Evolutionary conservation across 2,113 vertebrate genomes (phyloP).

Genomic region (Lagopus muta): DNA sequence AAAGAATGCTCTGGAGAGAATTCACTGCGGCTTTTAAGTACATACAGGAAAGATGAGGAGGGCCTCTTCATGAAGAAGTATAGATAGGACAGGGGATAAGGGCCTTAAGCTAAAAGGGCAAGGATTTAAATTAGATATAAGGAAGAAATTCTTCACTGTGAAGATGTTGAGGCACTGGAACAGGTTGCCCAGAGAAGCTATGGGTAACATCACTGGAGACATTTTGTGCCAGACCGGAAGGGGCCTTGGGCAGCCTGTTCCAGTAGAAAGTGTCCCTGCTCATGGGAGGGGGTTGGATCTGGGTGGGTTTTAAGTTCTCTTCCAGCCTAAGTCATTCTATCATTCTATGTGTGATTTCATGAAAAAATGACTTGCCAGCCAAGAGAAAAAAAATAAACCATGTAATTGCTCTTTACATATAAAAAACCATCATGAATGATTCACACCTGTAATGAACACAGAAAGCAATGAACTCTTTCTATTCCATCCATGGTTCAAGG

Average conservation of each 20-base stretch:
- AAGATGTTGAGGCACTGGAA: not conserved
- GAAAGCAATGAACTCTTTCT: not conserved
- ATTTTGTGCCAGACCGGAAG: not conserved
- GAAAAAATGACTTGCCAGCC: not conserved
- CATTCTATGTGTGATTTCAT: not conserved
- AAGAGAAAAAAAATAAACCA: not conserved
- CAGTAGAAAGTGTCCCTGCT: not conserved
- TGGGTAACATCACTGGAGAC: not conserved
- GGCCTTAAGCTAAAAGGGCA: not conserved
- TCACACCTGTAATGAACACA: not conserved
- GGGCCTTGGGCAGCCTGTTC: not conserved
- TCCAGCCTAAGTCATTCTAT: not conserved
- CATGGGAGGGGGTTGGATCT: not conserved
- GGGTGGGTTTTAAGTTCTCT: not conserved
- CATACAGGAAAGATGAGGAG: not conserved
- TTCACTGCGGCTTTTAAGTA: too few relatives aligned
- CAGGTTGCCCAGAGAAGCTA: not conserved
- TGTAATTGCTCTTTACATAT: not conserved
- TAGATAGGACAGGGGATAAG: not conserved
- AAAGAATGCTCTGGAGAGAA: too few relatives aligned
- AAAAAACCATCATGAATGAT: not conserved
- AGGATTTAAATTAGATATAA: not conserved
- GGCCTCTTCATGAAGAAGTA: not conserved
- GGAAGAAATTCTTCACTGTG: not conserved
- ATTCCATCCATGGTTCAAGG: not conserved